Percentiles rank a stretch among this genome's conserved stretches.
Conservation (phyloP, 35 echinoderm and acorn worm genomes). For the Ptychodera flava region DNA sequence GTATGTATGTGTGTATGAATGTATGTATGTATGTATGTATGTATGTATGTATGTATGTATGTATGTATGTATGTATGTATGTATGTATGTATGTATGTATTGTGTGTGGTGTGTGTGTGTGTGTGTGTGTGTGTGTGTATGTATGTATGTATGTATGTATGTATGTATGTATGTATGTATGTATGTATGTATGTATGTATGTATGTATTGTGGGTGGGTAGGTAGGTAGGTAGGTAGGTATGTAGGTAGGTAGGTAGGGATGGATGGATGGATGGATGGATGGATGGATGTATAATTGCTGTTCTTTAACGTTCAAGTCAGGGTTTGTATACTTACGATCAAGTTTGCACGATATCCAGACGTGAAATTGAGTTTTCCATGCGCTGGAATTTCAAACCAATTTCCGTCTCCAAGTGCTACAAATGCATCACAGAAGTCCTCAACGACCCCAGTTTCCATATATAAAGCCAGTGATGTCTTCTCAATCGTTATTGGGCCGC, state of each 20-base stretch:
- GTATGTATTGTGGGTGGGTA: too few relatives aligned
- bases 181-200: conserved; percentile 2
- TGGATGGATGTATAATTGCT: neutral
- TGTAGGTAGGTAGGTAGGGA: neutral
- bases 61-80: neutral
- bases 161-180: neutral
- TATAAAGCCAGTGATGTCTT: too few relatives aligned
- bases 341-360: too few relatives aligned
- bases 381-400: too few relatives aligned
- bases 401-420: too few relatives aligned
- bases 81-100: neutral
- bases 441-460: too few relatives aligned
- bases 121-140: neutral
- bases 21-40: conserved; percentile 2
- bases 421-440: too few relatives aligned
- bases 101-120: neutral
- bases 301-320: too few relatives aligned
- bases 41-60: conserved; percentile 2
- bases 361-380: too few relatives aligned
- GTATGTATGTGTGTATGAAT: neutral
- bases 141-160: conserved; percentile 2
- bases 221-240: neutral
- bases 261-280: neutral
- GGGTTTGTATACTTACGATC: too few relatives aligned
- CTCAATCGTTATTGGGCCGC: too few relatives aligned